Base-by-base conservation (phyloP, 2,888 invertebrate genomes). In the Hirtodrosophila duncani region DNA sequence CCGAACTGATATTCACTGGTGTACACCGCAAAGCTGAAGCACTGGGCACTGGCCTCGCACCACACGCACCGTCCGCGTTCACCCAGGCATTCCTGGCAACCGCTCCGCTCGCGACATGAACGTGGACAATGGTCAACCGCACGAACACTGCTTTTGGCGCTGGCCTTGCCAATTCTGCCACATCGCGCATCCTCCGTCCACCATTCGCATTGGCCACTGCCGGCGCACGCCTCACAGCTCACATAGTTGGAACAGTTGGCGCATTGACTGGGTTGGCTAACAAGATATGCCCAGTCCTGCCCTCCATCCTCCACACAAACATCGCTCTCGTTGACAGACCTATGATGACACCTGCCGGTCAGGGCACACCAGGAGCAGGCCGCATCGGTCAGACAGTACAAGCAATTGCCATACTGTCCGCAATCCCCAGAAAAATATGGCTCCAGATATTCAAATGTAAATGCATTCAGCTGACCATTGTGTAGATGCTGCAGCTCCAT, bases 21-120 rank as follows among this genome's bases (percentile, higher is more conserved):
- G 86, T 97, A 97, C 1, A 97, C 95, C n/a, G 96, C 94, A 86
- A 98, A 97, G 63, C 96, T 94, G 84, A 98, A 96, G 86, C 98
- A 98, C 81, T 95, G 94, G 56, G 92, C 91, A 0, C 94, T 94
- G 14, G 96, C 94, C 83, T 96, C 95, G 85, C 98, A 98, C 98
- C 98, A 98, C 0, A 97, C 97, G 86, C 98, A 98, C 52, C 96
- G 91, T 14, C 95, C 95, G 34, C 91, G 91, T 78, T 94, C 93
- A 72, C 94, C 94, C 38, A 98, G 88, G 83, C 98, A 98, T 42
- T 92, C 90, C 10, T 92, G 91, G 84, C 96, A 96, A 81, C 92
- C 92, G 27, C 88, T 89, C 33, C 95, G 91, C 84, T 90, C 86
- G 67, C 95, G 91, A 83, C 97, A 97, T 0, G 95, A 93, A 16